phyloP scores from a whole-genome alignment of 1,140 invertebrate species.

The Sycophila sp. region DNA sequence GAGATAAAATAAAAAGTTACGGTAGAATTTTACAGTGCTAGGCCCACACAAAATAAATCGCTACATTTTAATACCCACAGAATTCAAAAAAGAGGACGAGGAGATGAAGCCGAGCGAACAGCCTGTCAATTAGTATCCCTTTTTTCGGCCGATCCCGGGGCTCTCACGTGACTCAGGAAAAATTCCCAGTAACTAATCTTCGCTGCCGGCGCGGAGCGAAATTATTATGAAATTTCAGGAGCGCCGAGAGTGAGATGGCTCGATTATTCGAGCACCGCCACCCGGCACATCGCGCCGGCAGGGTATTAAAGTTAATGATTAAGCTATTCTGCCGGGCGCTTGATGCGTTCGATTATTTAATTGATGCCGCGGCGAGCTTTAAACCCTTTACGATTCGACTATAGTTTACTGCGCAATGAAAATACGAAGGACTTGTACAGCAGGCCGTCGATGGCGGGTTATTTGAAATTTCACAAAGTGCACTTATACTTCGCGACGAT shows the following conservation, averaged over 20 bases:
- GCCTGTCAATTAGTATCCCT: constrained; percentile 20
- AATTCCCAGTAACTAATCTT: constrained; percentile 22
- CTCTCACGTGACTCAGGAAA: constrained; percentile 3
- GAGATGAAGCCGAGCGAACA: not conserved
- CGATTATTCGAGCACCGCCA: too few species aligned
- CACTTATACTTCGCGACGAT: too few species aligned
- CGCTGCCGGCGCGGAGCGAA: not conserved
- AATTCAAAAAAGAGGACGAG: not conserved
- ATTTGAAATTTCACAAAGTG: too few species aligned
- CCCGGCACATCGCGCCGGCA: not conserved
- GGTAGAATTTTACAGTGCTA: not conserved
- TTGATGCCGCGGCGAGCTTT: too few species aligned
- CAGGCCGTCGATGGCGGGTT: too few species aligned
- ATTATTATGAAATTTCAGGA: constrained; percentile 24
- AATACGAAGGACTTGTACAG: too few species aligned
- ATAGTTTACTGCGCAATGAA: too few species aligned
- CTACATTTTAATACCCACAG: not conserved
- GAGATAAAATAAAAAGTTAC: too few species aligned
- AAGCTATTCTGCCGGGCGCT: too few species aligned
- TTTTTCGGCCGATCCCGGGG: not conserved
- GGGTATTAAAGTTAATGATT: not conserved
- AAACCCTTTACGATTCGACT: too few species aligned
- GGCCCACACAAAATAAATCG: not conserved
- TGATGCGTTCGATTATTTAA: too few species aligned
- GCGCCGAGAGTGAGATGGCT: not conserved